phyloP scores from a whole-genome alignment of 2,888 invertebrate species.

The Schizotus pectinicornis region DNA sequence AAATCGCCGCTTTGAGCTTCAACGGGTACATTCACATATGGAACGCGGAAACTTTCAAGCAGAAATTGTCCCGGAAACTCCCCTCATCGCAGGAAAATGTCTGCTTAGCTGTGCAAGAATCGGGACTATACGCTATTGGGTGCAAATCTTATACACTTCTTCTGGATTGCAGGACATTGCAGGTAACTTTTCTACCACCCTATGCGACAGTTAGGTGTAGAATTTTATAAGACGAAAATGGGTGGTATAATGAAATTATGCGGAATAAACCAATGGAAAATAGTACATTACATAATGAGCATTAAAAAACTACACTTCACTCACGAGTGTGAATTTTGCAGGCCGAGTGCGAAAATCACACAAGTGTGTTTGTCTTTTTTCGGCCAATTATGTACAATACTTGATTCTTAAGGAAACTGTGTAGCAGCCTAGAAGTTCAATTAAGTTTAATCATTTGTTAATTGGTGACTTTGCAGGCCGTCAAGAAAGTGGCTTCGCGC shows the following conservation, averaged over 20 bases:
- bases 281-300: neutral
- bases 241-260: too few species aligned
- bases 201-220: too few species aligned
- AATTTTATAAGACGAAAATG: too few species aligned
- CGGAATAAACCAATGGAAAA: too few species aligned
- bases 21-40: constrained; percentile 96
- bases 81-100: constrained; percentile 93
- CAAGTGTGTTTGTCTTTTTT: too few species aligned
- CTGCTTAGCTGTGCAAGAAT: constrained; percentile 86
- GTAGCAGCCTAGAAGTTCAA: neutral
- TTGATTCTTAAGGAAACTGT: too few species aligned
- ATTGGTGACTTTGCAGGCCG: constrained; percentile 58
- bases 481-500: constrained; percentile 81
- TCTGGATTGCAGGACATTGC: constrained; percentile 86
- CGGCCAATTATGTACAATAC: too few species aligned
- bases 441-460: constrained; percentile 27
- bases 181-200: constrained; percentile 54
- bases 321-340: neutral
- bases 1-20: constrained; percentile 88
- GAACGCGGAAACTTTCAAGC: constrained; percentile 87
- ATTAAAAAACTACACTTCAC: neutral
- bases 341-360: too few species aligned
- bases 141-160: constrained; percentile 91
- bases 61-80: constrained; percentile 85
- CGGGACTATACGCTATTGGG: constrained; percentile 90